Conservation (phyloP, 2,888 invertebrate genomes). For the Ommatoiulus sabulosus region DNA sequence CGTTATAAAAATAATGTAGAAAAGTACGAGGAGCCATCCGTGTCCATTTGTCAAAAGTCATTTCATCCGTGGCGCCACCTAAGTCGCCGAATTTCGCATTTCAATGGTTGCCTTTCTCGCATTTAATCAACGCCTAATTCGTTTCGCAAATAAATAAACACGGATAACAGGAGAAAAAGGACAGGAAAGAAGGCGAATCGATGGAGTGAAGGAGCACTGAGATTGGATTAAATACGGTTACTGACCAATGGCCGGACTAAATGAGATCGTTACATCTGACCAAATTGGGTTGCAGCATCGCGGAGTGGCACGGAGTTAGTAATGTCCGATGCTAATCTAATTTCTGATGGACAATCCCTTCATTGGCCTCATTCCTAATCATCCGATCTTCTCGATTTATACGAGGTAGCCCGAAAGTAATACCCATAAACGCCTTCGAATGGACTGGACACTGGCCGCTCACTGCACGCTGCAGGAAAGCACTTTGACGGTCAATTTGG, state of each 20-base stretch:
- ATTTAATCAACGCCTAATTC: conserved; percentile 46
- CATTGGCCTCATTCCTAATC: conserved; percentile 46
- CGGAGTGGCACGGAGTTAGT: conserved; percentile 37
- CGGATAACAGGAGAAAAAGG: not conserved
- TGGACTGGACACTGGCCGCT: not conserved
- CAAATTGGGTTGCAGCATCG: conserved; percentile 46
- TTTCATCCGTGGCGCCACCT: not conserved
- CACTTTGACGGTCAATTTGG: not conserved
- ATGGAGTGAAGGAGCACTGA: conserved; percentile 46
- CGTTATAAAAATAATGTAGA: no score
- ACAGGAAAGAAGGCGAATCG: not conserved
- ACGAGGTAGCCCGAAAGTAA: not conserved
- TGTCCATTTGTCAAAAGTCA: no score
- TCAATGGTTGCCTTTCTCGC: conserved; percentile 1
- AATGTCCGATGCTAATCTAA: conserved; percentile 51
- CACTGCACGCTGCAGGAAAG: not conserved
- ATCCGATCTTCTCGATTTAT: not conserved
- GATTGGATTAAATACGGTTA: conserved; percentile 53
- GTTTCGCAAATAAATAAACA: conserved; percentile 15
- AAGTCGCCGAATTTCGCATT: conserved; percentile 20
- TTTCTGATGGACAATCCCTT: conserved; percentile 50
- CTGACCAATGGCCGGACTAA: conserved; percentile 52
- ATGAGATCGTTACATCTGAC: conserved; percentile 49
- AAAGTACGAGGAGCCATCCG: no score
- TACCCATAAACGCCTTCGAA: not conserved